Evolutionary conservation across 2,797 vertebrate genomes (phyloP).

Genomic region (Eremophila alpestris): DNA sequence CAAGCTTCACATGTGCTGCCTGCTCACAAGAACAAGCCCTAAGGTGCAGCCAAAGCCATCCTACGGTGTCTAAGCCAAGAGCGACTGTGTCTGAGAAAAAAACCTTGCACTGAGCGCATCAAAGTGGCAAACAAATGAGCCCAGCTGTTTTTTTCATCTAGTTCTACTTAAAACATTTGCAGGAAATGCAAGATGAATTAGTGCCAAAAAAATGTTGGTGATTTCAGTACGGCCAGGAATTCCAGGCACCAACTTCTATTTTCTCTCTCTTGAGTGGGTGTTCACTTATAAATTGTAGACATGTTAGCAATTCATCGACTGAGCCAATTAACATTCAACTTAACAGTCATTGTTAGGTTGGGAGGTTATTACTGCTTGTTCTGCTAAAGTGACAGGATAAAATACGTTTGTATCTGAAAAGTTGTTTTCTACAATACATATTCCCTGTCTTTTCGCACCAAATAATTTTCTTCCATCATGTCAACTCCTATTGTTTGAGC

Average conservation of each 20-base stretch:
- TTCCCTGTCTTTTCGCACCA: background rate
- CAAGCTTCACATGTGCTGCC: background rate
- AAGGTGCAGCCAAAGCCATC: background rate
- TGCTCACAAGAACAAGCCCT: background rate
- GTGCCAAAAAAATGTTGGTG: constrained; percentile 27
- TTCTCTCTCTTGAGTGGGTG: constrained; percentile 50
- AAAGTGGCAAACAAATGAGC: background rate
- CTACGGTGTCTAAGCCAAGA: background rate
- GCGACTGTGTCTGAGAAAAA: background rate
- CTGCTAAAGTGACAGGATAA: constrained; percentile 51
- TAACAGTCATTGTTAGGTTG: constrained; percentile 52
- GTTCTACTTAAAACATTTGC: constrained; percentile 15
- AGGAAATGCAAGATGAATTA: constrained; percentile 39
- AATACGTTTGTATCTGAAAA: constrained; percentile 22
- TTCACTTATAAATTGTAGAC: constrained; percentile 73
- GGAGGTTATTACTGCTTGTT: constrained; percentile 57
- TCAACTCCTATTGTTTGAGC: background rate
- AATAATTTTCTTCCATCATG: background rate
- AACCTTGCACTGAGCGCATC: rapidly evolving
- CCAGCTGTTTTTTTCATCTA: constrained; percentile 39
- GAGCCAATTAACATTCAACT: constrained; percentile 74
- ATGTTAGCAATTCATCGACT: constrained; percentile 72
- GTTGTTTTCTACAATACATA: constrained; percentile 13
- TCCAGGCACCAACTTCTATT: constrained; percentile 36
- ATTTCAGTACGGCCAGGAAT: constrained; percentile 50